Base-by-base conservation (phyloP, 2,113 vertebrate genomes). In the Pelodiscus sinensis region DNA sequence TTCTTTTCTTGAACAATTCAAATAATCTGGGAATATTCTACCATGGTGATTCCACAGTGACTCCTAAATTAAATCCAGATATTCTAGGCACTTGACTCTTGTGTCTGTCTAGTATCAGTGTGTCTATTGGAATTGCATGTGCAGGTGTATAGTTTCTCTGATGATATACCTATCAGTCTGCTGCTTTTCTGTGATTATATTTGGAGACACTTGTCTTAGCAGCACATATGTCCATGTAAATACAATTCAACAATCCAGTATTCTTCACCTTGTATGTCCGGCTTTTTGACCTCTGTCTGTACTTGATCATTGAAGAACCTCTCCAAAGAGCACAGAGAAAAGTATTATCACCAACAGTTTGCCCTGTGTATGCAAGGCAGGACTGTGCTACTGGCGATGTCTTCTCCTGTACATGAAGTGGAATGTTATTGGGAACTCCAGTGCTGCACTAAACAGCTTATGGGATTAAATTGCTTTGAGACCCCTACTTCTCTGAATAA, bases 401-500 rank as follows among this genome's bases (percentile, higher is more conserved):
- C 92, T 62, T 44, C 80, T 85, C 19, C 51, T 60, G 18, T 57
- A 9, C 79, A 79, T 56, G 58, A 77, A 93, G 81, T 35, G 79
- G 58, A 38, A 60, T 57, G 21, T 60, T 85, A 81, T 88, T 92
- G 94, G 25, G 89, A 94, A 79, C 92, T 65, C 65, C 82, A 81
- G 0, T 3, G 52, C 81, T 88, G 87, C 78, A 81, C 58, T 73
- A 38, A 89, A 90, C n/a, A 96, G 80, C 51, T 92, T n/a, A 65
- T 89, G 79, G 81, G 50, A 90, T 88, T 80, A 91, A 89, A 88
- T 18, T 81, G 50, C 83, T 87, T 89, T 85, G 96, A 93, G 87
- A 95, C 81, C 80, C 94, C 92, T 54, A 92, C 88, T 62, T 96
- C 89, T 94, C 79, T 94, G 88, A 82, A 85, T 7, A 58, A 87